A percentile compares a stretch with the other conserved stretches of the same genome.
phyloP scores from a whole-genome alignment of 2,113 vertebrate species.

The Ptilonorhynchus violaceus region DNA sequence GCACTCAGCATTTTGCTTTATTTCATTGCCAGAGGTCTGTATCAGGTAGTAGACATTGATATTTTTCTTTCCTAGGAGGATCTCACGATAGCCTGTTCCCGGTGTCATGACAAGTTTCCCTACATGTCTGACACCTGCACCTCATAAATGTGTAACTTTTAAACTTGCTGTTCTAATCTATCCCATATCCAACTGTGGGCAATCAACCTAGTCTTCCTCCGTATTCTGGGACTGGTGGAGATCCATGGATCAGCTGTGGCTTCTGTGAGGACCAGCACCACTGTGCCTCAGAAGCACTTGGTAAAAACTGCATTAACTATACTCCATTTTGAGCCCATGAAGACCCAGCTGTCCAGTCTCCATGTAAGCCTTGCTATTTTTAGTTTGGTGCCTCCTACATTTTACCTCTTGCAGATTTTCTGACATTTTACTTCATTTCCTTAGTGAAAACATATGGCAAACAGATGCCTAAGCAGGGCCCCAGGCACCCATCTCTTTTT shows the following conservation, averaged over 20 bases:
- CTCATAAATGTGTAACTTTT: rapidly evolving
- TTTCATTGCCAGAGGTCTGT: background rate
- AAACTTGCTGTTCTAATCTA: background rate
- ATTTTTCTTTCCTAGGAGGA: background rate
- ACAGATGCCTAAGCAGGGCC: conserved; percentile 40
- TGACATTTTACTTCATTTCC: conserved; percentile 45
- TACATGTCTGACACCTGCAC: background rate
- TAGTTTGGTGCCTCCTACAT: conserved; percentile 20
- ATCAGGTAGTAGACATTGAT: too few relatives aligned
- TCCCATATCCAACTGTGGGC: background rate
- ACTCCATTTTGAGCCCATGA: background rate
- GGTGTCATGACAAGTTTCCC: background rate
- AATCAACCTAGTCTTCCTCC: background rate
- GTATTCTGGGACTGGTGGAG: background rate
- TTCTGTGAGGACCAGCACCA: background rate
- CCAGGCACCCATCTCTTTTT: conserved; percentile 9
- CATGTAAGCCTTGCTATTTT: background rate
- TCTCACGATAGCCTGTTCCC: background rate
- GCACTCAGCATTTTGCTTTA: background rate
- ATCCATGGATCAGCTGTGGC: background rate
- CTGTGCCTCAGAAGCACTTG: background rate
- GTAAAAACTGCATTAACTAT: background rate
- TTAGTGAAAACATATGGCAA: conserved; percentile 47
- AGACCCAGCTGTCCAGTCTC: conserved; percentile 16
- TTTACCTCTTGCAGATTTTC: conserved; percentile 45